Evolutionary conservation across 2,888 invertebrate genomes (phyloP).

Genomic region (Mythimna lalbum): DNA sequence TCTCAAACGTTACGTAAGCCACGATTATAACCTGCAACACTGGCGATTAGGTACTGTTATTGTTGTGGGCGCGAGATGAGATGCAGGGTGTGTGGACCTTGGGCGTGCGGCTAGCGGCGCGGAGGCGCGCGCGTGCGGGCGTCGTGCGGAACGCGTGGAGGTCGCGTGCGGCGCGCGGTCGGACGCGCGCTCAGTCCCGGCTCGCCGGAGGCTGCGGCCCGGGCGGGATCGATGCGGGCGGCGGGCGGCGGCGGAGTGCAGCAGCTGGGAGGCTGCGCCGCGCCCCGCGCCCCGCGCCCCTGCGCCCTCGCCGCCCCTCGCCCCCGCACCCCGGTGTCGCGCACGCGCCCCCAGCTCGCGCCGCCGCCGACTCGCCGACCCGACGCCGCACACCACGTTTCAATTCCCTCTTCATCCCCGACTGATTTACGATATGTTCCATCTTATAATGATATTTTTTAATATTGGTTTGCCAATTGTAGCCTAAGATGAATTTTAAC

Average conservation of each 20-base stretch:
- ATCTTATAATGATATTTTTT: conserved; percentile 70
- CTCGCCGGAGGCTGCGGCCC: conserved; percentile 81
- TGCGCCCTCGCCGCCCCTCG: conserved; percentile 65
- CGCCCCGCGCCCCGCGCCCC: conserved; percentile 73
- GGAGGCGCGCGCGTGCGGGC: conserved; percentile 73
- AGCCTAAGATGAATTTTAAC: conserved; percentile 54
- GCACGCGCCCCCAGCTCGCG: conserved; percentile 69
- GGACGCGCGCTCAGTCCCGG: conserved; percentile 80
- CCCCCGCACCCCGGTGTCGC: conserved; percentile 54
- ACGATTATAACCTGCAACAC: conserved; percentile 82
- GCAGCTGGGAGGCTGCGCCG: conserved; percentile 86
- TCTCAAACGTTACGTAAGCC: conserved; percentile 84
- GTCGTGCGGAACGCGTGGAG: conserved; percentile 77
- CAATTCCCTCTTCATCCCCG: conserved; percentile 82
- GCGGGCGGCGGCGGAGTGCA: conserved; percentile 90
- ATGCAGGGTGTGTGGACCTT: conserved; percentile 79
- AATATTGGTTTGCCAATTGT: conserved; percentile 52
- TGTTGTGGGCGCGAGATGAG: conserved; percentile 80
- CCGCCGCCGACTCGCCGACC: conserved; percentile 62
- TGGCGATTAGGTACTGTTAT: conserved; percentile 73
- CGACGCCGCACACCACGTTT: conserved; percentile 77
- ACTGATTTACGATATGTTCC: conserved; percentile 83
- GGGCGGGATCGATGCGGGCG: conserved; percentile 89
- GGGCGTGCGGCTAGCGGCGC: conserved; percentile 73
- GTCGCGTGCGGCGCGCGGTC: conserved; percentile 78